phyloP scores from a whole-genome alignment of 2,797 vertebrate species.

The Microctenopoma lineatum region DNA sequence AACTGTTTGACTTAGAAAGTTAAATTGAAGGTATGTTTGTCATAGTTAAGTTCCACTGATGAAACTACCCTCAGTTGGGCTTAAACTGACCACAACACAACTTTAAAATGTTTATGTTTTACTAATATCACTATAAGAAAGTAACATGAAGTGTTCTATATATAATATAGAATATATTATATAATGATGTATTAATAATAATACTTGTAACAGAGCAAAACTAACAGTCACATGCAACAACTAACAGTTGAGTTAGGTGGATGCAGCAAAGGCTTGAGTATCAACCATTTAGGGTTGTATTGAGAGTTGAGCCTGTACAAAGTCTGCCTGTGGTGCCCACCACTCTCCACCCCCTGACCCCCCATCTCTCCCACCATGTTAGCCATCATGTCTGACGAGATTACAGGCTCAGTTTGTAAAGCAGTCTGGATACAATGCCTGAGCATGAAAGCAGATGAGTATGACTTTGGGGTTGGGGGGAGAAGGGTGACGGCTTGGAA shows the following conservation, averaged over 20 bases:
- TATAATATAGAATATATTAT: no score
- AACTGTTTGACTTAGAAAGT: neutral
- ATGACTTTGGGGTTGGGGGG: slow-evolving; percentile 46
- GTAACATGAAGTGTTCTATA: no score
- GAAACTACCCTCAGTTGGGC: neutral
- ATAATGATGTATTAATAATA: no score
- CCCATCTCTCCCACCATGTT: slow-evolving; percentile 63
- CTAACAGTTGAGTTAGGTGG: slow-evolving; percentile 3
- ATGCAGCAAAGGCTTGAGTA: slow-evolving; percentile 10
- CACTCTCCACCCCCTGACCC: slow-evolving; percentile 41
- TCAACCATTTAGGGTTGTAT: slow-evolving; percentile 44
- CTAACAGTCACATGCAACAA: neutral
- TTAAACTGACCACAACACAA: no score
- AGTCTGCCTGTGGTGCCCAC: slow-evolving; percentile 33
- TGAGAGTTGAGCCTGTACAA: slow-evolving; percentile 27
- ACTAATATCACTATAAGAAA: no score
- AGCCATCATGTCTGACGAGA: slow-evolving; percentile 82
- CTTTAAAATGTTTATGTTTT: no score
- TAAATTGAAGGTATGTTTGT: no score
- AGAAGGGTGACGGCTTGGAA: slow-evolving; percentile 46
- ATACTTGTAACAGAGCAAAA: no score
- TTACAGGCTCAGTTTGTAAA: slow-evolving; percentile 81
- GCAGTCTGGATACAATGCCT: slow-evolving; percentile 52
- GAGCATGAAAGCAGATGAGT: slow-evolving; percentile 70
- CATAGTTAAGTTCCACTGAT: neutral